phyloP scores from a whole-genome alignment of 2,888 invertebrate genomes.

The Meganola albula region DNA sequence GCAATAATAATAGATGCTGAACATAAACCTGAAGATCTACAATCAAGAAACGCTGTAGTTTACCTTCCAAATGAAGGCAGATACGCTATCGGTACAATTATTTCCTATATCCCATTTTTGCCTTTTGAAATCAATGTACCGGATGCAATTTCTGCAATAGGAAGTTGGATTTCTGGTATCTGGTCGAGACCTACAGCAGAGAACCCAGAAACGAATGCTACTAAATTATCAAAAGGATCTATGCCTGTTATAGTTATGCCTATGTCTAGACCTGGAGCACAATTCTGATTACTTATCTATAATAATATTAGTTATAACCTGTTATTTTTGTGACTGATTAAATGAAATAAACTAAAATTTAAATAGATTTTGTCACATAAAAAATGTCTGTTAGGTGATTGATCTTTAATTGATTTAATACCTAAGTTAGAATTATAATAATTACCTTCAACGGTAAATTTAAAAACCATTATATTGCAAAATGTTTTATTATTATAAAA shows the following conservation, averaged over 20 bases:
- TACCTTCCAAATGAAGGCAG: conserved; percentile 41
- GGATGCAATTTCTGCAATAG: conserved; percentile 58
- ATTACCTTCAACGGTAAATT: too few relatives aligned
- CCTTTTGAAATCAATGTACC: conserved; percentile 82
- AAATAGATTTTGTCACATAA: too few relatives aligned
- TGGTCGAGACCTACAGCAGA: conserved; percentile 39
- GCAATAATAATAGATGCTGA: conserved; percentile 51
- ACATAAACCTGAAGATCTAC: conserved; percentile 16
- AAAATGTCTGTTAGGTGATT: too few relatives aligned
- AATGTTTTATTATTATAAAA: too few relatives aligned
- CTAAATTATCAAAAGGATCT: conserved; percentile 33
- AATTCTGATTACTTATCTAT: too few relatives aligned
- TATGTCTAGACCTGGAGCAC: conserved; percentile 35
- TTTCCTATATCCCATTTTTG: conserved; percentile 74
- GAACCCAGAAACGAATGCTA: conserved; percentile 24
- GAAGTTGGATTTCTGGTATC: conserved; percentile 49
- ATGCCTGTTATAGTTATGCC: conserved; percentile 47
- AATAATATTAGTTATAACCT: too few relatives aligned
- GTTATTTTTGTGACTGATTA: too few relatives aligned
- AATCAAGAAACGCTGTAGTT: conserved; percentile 21
- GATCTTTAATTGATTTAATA: too few relatives aligned
- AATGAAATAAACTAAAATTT: too few relatives aligned
- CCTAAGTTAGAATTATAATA: too few relatives aligned
- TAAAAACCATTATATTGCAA: too few relatives aligned
- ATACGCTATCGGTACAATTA: conserved; percentile 60